Base-by-base conservation (phyloP, 92 coral and sea anemone genomes). In the Epizoanthus scotinus region DNA sequence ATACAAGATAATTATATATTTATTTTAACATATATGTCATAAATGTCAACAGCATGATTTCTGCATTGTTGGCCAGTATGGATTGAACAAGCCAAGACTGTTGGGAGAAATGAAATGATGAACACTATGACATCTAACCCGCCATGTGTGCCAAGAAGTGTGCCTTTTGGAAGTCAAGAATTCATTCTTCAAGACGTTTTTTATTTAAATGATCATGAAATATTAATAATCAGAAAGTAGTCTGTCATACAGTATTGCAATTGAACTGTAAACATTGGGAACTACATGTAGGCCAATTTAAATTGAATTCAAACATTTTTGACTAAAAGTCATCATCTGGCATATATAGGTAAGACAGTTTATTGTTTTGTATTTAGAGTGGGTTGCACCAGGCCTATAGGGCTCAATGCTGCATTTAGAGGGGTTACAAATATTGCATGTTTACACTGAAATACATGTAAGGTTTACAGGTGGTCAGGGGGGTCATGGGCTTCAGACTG, bases 11-110 rank as follows among this genome's bases (percentile, higher is more conserved):
- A n/a, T n/a, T n/a, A n/a, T n/a, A n/a, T n/a, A n/a, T n/a, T n/a
- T n/a, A n/a, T n/a, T n/a, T n/a, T 1, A 34, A 34, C 40, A 34
- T 34, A 34, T 10, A 55, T 44, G 31, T 68, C 78, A 19, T n/a
- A n/a, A n/a, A n/a, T 63, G 10, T 73, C 84, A 19, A 42, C 81
- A 90, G 93, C 75, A 90, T 90, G 93, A 90, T 90, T 71, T 83
- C 93, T 71, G 90, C 89, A 13, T 77, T 90, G 42, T 55, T 90
- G 71, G 90, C 78, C 31, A 85, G 75, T 26, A 70, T 73, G n/a
- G 77, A 79, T 12, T 42, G 8, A 68, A 25, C 29, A 31, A 62
- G 19, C 6, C 36, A 70, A 4, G 63, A 27, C 18, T 0, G 18
- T 27, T 24, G 14, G 42, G 50, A 22, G 19, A 47, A n/a, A 40